phyloP scores from a whole-genome alignment of 1,140 invertebrate species.

The Calosoma granatense region DNA sequence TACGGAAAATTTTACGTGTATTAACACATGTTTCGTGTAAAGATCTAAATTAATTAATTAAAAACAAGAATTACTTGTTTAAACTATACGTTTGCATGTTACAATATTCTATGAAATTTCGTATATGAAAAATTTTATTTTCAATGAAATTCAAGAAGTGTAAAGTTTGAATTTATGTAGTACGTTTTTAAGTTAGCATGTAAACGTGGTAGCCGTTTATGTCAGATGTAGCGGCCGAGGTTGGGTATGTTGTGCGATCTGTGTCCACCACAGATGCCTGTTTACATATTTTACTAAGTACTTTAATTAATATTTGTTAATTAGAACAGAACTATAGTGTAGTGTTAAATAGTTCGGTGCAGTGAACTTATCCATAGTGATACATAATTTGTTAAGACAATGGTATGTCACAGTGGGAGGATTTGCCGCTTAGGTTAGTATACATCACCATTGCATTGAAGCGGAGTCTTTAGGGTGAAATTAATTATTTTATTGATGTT shows the following conservation, averaged over 20 bases:
- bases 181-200: neutral
- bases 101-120: too few relatives aligned
- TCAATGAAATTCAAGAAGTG: too few relatives aligned
- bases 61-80: too few relatives aligned
- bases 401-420: neutral
- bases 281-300: neutral
- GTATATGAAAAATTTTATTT: too few relatives aligned
- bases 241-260: neutral
- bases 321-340: neutral
- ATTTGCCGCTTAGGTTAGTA: conserved; percentile 3
- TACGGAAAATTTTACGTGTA: too few relatives aligned
- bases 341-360: neutral
- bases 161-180: too few relatives aligned
- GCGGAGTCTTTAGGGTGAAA: conserved; percentile 1
- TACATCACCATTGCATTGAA: neutral
- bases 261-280: neutral
- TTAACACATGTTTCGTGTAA: too few relatives aligned
- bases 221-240: neutral
- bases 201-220: neutral
- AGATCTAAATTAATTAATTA: too few relatives aligned
- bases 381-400: neutral
- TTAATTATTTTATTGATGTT: neutral
- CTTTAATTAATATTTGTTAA: neutral
- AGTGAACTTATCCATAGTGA: neutral
- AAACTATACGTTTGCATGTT: too few relatives aligned